phyloP scores from a whole-genome alignment of 2,113 vertebrate species.

The Chelonoidis abingdonii region DNA sequence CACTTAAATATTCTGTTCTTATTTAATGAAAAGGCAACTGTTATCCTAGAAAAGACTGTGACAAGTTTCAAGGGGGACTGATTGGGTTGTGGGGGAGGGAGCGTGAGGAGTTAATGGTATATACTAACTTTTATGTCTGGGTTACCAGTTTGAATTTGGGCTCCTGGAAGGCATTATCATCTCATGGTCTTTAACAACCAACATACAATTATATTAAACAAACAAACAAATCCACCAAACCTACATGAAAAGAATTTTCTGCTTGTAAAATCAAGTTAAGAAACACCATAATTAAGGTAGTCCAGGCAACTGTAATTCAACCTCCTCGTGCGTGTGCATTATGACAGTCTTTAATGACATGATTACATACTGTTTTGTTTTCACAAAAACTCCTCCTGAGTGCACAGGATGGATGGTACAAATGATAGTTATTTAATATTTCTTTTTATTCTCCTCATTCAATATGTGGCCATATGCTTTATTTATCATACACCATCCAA shows the following conservation, averaged over 20 bases:
- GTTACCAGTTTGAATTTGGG: neutral
- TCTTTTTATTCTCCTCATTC: neutral
- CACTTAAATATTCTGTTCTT: neutral
- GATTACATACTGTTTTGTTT: neutral
- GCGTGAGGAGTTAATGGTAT: neutral
- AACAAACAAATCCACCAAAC: neutral
- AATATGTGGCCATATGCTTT: neutral
- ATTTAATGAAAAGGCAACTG: neutral
- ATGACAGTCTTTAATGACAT: neutral
- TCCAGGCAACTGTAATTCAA: neutral
- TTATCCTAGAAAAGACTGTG: neutral
- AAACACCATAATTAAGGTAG: neutral
- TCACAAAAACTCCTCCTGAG: accelerated
- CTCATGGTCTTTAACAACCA: neutral
- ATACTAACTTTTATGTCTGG: neutral
- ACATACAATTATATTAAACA: neutral
- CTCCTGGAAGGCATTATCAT: neutral
- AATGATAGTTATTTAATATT: neutral
- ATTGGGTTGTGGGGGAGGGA: neutral
- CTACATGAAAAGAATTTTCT: neutral
- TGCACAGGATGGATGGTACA: neutral
- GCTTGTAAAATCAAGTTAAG: neutral
- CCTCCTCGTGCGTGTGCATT: neutral
- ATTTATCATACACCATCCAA: neutral
- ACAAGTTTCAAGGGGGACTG: neutral